Evolutionary conservation across 2,888 invertebrate species (phyloP).

Genomic region (Scrobipalpa atriplicella): DNA sequence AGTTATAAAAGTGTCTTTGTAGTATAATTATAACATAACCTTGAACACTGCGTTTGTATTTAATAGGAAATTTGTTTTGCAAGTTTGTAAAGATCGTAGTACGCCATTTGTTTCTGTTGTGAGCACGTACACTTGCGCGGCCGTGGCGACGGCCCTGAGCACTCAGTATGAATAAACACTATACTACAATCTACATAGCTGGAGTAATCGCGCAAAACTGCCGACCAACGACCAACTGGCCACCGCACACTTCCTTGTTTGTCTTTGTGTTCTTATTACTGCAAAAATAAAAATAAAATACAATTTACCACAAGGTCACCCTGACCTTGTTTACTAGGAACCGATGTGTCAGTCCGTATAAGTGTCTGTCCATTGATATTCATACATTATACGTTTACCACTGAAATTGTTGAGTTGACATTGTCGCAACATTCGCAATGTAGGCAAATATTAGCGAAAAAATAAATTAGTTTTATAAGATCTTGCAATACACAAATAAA

Average conservation of each 20-base stretch:
- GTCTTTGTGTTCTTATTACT: slow-evolving; percentile 68
- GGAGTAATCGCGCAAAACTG: slow-evolving; percentile 57
- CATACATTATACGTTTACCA: slow-evolving; percentile 37
- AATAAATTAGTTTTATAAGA: background rate
- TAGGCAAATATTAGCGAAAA: background rate
- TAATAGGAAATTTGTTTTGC: slow-evolving; percentile 4
- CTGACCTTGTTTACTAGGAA: slow-evolving; percentile 76
- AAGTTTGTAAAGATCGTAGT: slow-evolving; percentile 12
- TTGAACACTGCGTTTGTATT: background rate
- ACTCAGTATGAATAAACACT: slow-evolving; percentile 59
- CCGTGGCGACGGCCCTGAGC: slow-evolving; percentile 50
- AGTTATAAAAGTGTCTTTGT: background rate
- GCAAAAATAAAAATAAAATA: slow-evolving; percentile 71
- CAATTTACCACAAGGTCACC: slow-evolving; percentile 68
- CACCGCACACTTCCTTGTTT: slow-evolving; percentile 68
- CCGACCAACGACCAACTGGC: slow-evolving; percentile 40
- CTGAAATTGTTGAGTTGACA: slow-evolving; percentile 23
- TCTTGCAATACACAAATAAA: background rate
- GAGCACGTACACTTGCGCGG: slow-evolving; percentile 33
- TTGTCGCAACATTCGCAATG: slow-evolving; percentile 10
- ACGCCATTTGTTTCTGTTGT: slow-evolving; percentile 16
- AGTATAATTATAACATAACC: background rate
- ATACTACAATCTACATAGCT: slow-evolving; percentile 59
- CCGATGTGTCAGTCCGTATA: slow-evolving; percentile 62
- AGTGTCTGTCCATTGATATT: slow-evolving; percentile 50